These are phyloP conservation scores for Plagodis pulveraria DNA, from an alignment of 2,888 invertebrate genomes.

Conservation along the genomic window DNA sequence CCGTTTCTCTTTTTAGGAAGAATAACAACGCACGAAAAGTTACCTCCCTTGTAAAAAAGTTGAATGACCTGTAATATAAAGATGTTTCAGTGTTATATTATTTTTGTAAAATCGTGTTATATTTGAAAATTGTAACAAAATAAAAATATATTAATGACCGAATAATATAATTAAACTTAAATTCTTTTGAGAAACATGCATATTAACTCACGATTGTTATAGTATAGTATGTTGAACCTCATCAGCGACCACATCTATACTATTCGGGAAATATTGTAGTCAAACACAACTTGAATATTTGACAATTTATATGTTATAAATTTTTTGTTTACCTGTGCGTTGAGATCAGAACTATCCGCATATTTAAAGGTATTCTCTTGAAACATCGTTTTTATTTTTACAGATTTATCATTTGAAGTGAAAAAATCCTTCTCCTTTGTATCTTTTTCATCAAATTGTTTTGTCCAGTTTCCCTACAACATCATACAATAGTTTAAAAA, in stretches of 20 bases:
- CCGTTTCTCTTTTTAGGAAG: conserved; percentile 2
- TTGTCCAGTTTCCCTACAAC: conserved; percentile 32
- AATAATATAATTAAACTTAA: too few species aligned
- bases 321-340: conserved; percentile 33
- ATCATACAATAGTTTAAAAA: neutral
- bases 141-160: too few species aligned
- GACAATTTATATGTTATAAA: neutral
- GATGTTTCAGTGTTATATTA: too few species aligned
- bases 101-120: too few species aligned
- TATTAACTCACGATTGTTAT: too few species aligned
- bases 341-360: conserved; percentile 25
- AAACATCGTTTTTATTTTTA: conserved; percentile 26
- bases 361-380: conserved; percentile 37
- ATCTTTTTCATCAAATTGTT: conserved; percentile 23
- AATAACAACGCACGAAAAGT: conserved; percentile 2
- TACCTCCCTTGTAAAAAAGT: conserved; percentile 11
- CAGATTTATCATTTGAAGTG: conserved; percentile 13
- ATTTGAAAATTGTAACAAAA: too few species aligned
- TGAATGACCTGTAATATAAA: conserved; percentile 1
- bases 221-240: too few species aligned
- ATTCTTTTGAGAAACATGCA: too few species aligned
- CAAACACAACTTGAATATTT: too few species aligned
- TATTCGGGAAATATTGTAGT: too few species aligned
- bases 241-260: too few species aligned
- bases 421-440: conserved; percentile 28